Conservation (phyloP, 2,888 invertebrate genomes). For the Hoplodrina ambigua region DNA sequence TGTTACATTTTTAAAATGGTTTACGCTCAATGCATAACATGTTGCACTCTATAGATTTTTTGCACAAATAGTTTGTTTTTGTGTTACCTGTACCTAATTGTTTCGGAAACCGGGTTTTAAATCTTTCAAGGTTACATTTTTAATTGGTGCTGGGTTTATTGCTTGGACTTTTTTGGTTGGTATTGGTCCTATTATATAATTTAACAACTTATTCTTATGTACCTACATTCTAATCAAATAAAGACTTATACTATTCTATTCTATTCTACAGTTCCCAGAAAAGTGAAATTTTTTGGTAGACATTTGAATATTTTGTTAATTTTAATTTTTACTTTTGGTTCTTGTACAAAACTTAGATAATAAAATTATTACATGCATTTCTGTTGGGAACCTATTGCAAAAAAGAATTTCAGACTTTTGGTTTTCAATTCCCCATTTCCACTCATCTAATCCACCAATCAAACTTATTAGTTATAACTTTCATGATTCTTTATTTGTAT, state of each 20-base stretch:
- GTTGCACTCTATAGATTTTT: constrained; percentile 9
- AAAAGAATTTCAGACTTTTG: neutral
- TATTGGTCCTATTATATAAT: no score
- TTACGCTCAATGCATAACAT: constrained; percentile 31
- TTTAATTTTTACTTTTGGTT: no score
- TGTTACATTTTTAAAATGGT: constrained; percentile 53
- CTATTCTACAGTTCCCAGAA: neutral
- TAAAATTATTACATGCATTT: no score
- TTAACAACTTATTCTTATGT: no score
- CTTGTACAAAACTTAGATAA: no score
- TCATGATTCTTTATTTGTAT: no score
- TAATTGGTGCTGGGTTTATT: neutral
- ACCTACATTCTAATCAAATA: no score
- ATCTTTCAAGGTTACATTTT: neutral
- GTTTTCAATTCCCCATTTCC: neutral
- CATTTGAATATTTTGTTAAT: no score
- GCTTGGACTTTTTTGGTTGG: no score
- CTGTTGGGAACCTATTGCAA: neutral
- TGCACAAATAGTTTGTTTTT: neutral
- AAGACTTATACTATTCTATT: no score
- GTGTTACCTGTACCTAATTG: neutral
- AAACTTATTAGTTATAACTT: no score
- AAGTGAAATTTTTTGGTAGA: no score
- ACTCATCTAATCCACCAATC: neutral
- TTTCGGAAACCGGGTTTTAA: neutral